phyloP scores from a whole-genome alignment of 2,888 invertebrate genomes.

The Frankliniella fusca region DNA sequence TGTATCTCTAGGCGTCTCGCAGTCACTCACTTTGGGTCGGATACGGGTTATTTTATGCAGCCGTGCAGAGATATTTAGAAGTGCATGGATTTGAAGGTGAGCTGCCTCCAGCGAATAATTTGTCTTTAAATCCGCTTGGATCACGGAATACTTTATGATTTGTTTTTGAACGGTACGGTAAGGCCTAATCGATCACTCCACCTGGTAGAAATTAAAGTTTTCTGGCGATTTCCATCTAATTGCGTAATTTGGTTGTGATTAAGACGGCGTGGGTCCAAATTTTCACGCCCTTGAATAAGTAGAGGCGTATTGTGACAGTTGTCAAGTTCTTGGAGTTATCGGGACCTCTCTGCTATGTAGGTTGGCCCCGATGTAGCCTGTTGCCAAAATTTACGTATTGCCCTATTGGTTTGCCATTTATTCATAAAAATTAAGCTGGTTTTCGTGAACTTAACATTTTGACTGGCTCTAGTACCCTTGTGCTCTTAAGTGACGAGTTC shows the following conservation, averaged over 20 bases:
- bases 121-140: background rate
- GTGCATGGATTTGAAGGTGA: slow-evolving; percentile 24
- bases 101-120: background rate
- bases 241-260: background rate
- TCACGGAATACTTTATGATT: background rate
- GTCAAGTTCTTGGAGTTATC: background rate
- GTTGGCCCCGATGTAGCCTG: background rate
- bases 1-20: slow-evolving; percentile 21
- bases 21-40: background rate
- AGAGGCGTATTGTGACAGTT: background rate
- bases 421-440: too few species aligned
- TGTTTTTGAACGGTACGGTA: slow-evolving; percentile 20
- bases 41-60: slow-evolving; percentile 13
- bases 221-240: background rate
- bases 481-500: too few species aligned
- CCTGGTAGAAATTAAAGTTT: slow-evolving; percentile 2
- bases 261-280: background rate
- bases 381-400: background rate
- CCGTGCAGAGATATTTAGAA: background rate
- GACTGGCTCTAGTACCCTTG: too few species aligned
- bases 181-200: slow-evolving; percentile 13
- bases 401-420: too few species aligned
- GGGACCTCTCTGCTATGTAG: background rate
- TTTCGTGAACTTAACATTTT: too few species aligned
- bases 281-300: background rate